Base-by-base conservation (phyloP, 2,113 vertebrate species). In the Tupaia tana region DNA sequence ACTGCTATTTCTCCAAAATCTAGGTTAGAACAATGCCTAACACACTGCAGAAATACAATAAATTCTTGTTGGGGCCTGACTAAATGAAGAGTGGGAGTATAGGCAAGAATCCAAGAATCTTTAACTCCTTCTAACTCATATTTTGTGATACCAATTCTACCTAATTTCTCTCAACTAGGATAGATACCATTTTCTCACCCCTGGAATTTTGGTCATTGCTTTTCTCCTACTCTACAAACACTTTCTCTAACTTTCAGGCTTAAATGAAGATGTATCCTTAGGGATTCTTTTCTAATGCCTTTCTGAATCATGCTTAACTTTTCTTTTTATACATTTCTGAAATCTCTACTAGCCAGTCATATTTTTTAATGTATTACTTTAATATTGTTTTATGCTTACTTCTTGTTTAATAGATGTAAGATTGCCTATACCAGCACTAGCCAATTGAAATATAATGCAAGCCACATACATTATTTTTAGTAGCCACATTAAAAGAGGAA, bases 301-400 rank as follows among this genome's bases (percentile, higher is more conserved):
- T 88, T 66, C 16, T 88, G 31, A 95, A 82, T 86, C n/a, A 80
- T 59, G 7, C 80, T 58, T 70, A 80, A 25, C 19, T 79, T 78
- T 90, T 61, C 56, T 95, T 86, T 80, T 63, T 54, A 56, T 54
- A 78, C 27, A 64, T 75, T 91, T n/a, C 43, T 86, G 77, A 93
- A 82, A 61, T 93, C n/a, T 73, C 2, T 63, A 25, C 34, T 71
- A 89, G 43, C 13, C 16, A 71, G 24, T 14, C 2, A 59, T 75
- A 87, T 20, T 71, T 43, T 64, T 88, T 73, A 13, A 77, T 14
- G 56, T 86, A 10, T 88, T 86, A 73, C 43, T 96, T 85, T 64
- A 7, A 22, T 85, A 75, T 83, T 75, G 29, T 9, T 78, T 95
- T 73, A 29, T 25, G 15, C 24, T 89, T 61, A 11, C 29, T 75